Conservation (phyloP, 2,113 vertebrate species). For the Gymnocephalus cernua region DNA sequence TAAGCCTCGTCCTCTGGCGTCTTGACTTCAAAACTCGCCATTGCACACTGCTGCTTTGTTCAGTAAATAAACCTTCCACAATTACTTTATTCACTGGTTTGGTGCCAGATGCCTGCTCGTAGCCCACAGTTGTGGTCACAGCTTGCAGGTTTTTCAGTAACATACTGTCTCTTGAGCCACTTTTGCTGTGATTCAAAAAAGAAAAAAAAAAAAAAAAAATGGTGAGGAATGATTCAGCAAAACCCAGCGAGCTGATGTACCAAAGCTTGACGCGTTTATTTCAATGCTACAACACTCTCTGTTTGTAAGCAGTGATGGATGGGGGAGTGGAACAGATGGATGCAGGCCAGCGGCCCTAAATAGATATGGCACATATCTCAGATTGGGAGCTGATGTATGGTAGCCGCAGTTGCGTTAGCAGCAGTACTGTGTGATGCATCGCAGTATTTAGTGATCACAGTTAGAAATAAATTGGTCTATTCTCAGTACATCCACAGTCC, state of each 20-base stretch:
- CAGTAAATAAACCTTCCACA: slow-evolving; percentile 61
- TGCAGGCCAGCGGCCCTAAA: slow-evolving; percentile 55
- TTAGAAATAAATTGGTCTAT: slow-evolving; percentile 84
- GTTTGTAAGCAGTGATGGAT: slow-evolving; percentile 67
- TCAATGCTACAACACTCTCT: slow-evolving; percentile 26
- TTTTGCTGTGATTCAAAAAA: neutral
- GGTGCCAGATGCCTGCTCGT: slow-evolving; percentile 46
- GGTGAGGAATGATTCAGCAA: slow-evolving; percentile 43
- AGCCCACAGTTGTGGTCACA: slow-evolving; percentile 7
- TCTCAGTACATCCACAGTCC: slow-evolving; percentile 80
- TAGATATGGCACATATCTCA: slow-evolving; percentile 71
- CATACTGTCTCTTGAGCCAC: neutral
- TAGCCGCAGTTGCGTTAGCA: slow-evolving; percentile 41
- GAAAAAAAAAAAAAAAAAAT: neutral
- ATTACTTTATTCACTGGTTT: slow-evolving; percentile 57
- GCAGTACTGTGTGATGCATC: slow-evolving; percentile 79
- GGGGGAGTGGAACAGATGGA: slow-evolving; percentile 19
- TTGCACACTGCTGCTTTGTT: slow-evolving; percentile 69
- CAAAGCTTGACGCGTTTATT: slow-evolving; percentile 43
- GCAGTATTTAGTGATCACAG: slow-evolving; percentile 84
- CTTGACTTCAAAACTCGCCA: slow-evolving; percentile 39
- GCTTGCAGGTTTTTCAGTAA: slow-evolving; percentile 1
- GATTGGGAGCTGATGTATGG: slow-evolving; percentile 71
- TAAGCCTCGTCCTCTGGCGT: slow-evolving; percentile 31
- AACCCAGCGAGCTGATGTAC: slow-evolving; percentile 40